Percentiles rank a stretch among this genome's conserved stretches.
Evolutionary conservation across 2,888 invertebrate genomes (phyloP).

Genomic region (Aplocera efformata): DNA sequence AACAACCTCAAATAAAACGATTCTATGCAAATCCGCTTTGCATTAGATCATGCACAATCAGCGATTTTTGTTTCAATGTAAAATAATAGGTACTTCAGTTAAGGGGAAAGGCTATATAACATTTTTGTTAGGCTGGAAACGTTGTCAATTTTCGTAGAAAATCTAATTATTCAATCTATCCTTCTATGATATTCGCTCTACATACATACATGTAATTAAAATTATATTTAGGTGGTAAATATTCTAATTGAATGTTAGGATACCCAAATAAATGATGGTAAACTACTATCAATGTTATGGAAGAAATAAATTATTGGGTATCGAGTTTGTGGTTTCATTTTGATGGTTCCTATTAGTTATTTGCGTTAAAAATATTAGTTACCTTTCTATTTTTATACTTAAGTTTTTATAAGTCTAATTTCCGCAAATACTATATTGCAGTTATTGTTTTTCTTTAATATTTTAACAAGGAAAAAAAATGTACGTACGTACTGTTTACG

Average conservation of each 20-base stretch:
- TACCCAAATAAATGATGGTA: constrained; percentile 64
- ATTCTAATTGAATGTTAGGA: constrained; percentile 56
- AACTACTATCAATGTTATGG: constrained; percentile 59
- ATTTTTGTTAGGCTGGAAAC: constrained; percentile 34
- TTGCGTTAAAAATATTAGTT: too few relatives aligned
- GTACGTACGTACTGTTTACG: too few relatives aligned
- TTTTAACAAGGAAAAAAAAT: too few relatives aligned
- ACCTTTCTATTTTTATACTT: too few relatives aligned
- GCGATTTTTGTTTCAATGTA: too few relatives aligned
- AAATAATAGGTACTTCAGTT: constrained; percentile 18
- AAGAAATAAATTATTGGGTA: constrained; percentile 66
- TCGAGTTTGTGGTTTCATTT: constrained; percentile 42
- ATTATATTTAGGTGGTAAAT: constrained; percentile 50
- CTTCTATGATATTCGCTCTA: constrained; percentile 51
- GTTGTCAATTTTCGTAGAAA: constrained; percentile 49
- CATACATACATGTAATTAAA: constrained; percentile 66
- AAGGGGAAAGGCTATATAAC: constrained; percentile 48
- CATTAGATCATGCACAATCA: too few relatives aligned
- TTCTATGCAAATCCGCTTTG: too few relatives aligned
- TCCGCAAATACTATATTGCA: too few relatives aligned
- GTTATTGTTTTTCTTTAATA: too few relatives aligned
- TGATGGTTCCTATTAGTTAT: not conserved
- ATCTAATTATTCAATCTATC: constrained; percentile 33
- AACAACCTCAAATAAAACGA: too few relatives aligned
- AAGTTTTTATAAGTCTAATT: too few relatives aligned